Evolutionary conservation across 2,888 invertebrate species (phyloP).

Genomic region (Melinopterus prodromus): DNA sequence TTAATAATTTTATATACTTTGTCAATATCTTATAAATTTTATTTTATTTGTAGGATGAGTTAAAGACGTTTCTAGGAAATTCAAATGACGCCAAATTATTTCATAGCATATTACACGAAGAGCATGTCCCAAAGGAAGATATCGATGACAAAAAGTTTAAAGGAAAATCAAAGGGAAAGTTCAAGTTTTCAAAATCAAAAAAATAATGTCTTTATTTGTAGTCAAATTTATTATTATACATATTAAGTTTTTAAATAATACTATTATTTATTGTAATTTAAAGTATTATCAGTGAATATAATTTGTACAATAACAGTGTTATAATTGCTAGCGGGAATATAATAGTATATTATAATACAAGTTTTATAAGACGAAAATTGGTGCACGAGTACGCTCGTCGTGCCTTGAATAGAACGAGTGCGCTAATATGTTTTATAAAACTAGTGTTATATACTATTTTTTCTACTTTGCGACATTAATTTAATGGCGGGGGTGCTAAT

Average conservation of each 20-base stretch:
- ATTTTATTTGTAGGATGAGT: slow-evolving; percentile 67
- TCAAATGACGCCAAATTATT: slow-evolving; percentile 73
- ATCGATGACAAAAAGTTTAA: slow-evolving; percentile 50
- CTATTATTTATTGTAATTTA: background rate
- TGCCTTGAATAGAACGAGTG: too few species aligned
- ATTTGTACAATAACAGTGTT: too few species aligned
- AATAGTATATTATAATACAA: too few species aligned
- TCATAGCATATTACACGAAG: slow-evolving; percentile 75
- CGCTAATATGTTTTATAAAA: too few species aligned
- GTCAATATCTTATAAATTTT: background rate
- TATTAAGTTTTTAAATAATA: slow-evolving; percentile 11
- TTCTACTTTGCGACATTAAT: too few species aligned
- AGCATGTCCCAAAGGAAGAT: slow-evolving; percentile 66
- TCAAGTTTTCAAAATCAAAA: slow-evolving; percentile 39
- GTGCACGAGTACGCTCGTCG: too few species aligned
- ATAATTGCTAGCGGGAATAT: too few species aligned
- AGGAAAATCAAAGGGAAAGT: slow-evolving; percentile 45
- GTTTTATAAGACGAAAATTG: too few species aligned
- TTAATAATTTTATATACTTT: slow-evolving; percentile 5
- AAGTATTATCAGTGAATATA: too few species aligned
- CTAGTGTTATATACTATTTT: too few species aligned
- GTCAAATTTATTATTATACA: slow-evolving; percentile 12
- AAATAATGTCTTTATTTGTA: slow-evolving; percentile 9
- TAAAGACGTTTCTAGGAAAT: slow-evolving; percentile 77
- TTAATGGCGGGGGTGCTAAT: too few species aligned